Conservation (phyloP, 2,797 vertebrate species). For the Hydrocynus forskahlii region DNA sequence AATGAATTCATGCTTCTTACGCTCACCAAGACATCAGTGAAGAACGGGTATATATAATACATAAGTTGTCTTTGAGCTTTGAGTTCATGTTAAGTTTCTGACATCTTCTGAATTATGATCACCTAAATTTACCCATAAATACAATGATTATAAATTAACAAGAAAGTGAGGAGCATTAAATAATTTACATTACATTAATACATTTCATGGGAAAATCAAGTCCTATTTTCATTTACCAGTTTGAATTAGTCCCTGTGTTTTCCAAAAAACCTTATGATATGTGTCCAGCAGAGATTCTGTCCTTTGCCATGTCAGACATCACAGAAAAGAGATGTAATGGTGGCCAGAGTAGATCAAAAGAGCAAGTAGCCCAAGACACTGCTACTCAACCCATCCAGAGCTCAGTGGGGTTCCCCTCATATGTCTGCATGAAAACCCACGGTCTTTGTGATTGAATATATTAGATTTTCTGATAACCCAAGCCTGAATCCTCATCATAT, state of each 20-base stretch:
- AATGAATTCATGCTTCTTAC: slow-evolving; percentile 8
- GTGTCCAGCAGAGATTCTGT: slow-evolving; percentile 33
- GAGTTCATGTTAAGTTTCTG: slow-evolving; percentile 5
- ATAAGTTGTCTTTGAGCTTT: neutral
- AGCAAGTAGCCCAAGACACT: slow-evolving; percentile 54
- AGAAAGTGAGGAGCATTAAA: neutral
- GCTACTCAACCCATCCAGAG: slow-evolving; percentile 58
- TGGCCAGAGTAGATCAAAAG: slow-evolving; percentile 54
- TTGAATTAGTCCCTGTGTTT: slow-evolving; percentile 4
- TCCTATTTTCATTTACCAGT: neutral
- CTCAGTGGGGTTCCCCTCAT: slow-evolving; percentile 42
- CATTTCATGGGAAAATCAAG: neutral
- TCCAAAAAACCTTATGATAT: slow-evolving; percentile 12
- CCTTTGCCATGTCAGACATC: slow-evolving; percentile 31
- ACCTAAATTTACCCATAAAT: neutral
- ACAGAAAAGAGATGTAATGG: slow-evolving; percentile 58
- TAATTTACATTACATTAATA: neutral
- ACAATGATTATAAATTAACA: slow-evolving; percentile 1
- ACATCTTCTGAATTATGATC: neutral
- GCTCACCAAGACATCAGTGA: neutral
- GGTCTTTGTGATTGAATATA: slow-evolving; percentile 58
- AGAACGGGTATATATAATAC: neutral
- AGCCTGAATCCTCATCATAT: slow-evolving; percentile 65
- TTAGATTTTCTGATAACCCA: slow-evolving; percentile 65
- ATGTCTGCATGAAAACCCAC: slow-evolving; percentile 59